These are phyloP conservation scores for Dinomys branickii DNA, from an alignment of 2,113 vertebrate species.

Conservation along the genomic window DNA sequence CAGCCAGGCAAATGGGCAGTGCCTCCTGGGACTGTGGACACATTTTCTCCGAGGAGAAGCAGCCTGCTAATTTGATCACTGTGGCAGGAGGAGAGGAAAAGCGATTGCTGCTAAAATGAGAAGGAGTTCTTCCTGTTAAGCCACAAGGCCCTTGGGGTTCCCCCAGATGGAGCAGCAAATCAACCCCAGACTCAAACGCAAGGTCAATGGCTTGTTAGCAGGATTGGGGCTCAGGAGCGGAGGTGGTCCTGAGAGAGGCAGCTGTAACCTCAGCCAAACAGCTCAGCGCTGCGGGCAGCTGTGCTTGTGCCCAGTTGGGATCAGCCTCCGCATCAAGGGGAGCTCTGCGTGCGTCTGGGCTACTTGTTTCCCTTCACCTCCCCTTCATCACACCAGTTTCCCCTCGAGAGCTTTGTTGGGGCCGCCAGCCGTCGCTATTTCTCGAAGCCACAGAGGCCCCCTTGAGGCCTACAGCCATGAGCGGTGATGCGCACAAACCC, in stretches of 20 bases:
- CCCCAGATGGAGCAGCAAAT: constrained; percentile 80
- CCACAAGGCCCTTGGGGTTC: constrained; percentile 81
- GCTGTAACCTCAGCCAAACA: not conserved
- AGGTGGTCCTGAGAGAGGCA: not conserved
- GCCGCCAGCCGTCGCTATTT: not conserved
- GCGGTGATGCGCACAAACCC: not conserved
- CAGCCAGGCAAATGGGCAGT: constrained; percentile 79
- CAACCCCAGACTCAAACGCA: constrained; percentile 81
- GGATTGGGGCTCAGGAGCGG: constrained; percentile 11
- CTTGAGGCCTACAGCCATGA: no score
- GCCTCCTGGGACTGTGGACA: constrained; percentile 67
- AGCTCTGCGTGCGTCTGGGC: not conserved
- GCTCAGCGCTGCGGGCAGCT: not conserved
- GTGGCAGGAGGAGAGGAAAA: constrained; percentile 77
- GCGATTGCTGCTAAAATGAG: constrained; percentile 77
- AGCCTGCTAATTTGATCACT: constrained; percentile 85
- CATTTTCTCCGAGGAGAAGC: constrained; percentile 78
- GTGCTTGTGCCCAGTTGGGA: not conserved
- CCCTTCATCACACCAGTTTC: not conserved
- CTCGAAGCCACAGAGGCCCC: no score
- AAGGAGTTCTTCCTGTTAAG: constrained; percentile 81
- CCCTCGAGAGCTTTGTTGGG: not conserved
- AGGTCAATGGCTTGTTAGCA: constrained; percentile 84
- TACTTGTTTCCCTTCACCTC: not conserved
- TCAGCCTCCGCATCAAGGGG: not conserved